These are phyloP conservation scores for Hiodon alosoides DNA, from an alignment of 2,113 vertebrate genomes.

Conservation along the genomic window DNA sequence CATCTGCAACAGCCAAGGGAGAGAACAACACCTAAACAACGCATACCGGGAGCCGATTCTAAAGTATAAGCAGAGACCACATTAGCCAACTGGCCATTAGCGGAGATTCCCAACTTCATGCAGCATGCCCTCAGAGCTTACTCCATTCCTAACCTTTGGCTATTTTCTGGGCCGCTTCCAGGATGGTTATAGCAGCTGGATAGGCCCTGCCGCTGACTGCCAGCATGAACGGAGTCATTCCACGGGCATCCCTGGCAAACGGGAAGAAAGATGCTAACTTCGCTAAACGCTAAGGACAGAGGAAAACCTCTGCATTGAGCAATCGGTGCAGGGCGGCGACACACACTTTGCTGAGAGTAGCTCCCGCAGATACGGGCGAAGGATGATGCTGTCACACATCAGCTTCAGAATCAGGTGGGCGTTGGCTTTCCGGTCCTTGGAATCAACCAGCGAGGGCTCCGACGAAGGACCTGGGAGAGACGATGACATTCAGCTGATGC, in stretches of 20 bases:
- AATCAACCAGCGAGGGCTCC: conserved; percentile 87
- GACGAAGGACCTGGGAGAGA: conserved; percentile 69
- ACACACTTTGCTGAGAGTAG: conserved; percentile 91
- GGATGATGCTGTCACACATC: conserved; percentile 89
- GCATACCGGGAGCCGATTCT: too few relatives aligned
- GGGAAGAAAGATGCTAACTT: not conserved
- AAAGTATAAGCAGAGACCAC: too few relatives aligned
- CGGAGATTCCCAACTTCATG: too few relatives aligned
- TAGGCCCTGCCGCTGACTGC: conserved; percentile 96
- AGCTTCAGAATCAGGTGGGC: conserved; percentile 95
- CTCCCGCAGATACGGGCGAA: conserved; percentile 88
- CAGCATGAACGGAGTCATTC: conserved; percentile 98
- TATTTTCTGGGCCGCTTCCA: conserved; percentile 97
- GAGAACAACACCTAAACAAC: too few relatives aligned
- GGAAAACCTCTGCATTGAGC: not conserved
- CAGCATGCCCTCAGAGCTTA: too few relatives aligned
- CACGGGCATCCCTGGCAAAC: conserved; percentile 84
- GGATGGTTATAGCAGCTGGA: conserved; percentile 93
- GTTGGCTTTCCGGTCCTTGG: conserved; percentile 95
- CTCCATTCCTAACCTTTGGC: conserved; percentile 74
- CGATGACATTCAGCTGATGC: not conserved
- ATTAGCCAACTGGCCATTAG: too few relatives aligned
- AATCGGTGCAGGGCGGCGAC: not conserved
- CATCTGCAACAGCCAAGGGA: conserved; percentile 39
- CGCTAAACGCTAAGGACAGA: not conserved